Conservation (phyloP, 1,140 invertebrate genomes). For the Brachionus sp. region DNA sequence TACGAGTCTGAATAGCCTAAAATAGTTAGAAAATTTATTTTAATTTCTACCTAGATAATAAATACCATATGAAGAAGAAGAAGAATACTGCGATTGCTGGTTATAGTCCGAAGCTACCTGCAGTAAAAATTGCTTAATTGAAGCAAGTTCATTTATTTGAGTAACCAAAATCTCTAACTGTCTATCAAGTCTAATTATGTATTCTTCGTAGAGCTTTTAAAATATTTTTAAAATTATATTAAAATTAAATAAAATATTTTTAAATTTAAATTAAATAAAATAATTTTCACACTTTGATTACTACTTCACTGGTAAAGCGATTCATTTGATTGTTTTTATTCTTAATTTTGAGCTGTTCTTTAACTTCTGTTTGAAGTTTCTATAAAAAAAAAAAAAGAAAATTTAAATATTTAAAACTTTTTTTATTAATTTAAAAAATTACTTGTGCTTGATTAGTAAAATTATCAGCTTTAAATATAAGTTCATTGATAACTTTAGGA, state of each 20-base stretch:
- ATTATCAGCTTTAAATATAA: neutral
- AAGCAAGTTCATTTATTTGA: neutral
- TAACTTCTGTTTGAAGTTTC: neutral
- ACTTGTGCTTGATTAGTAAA: neutral
- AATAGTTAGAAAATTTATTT: neutral
- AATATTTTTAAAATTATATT: neutral
- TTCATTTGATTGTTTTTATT: neutral
- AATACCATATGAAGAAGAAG: neutral
- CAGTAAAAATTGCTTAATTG: neutral
- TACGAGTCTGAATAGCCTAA: neutral
- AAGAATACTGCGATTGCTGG: neutral
- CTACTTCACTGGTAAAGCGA: neutral
- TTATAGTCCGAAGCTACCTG: constrained; percentile 5
- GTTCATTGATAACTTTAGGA: neutral
- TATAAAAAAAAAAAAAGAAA: neutral
- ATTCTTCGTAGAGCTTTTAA: constrained; percentile 17
- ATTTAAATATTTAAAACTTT: neutral
- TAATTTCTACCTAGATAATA: neutral
- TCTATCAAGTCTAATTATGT: constrained; percentile 7
- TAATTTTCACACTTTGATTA: neutral
- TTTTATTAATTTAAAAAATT: neutral
- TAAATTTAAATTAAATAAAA: neutral
- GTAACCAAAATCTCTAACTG: neutral
- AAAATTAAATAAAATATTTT: neutral
- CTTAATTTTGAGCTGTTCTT: constrained; percentile 23